Percentiles rank a stretch among this genome's conserved stretches.
phyloP scores from a whole-genome alignment of 2,888 invertebrate species.

The Erebia palarica region DNA sequence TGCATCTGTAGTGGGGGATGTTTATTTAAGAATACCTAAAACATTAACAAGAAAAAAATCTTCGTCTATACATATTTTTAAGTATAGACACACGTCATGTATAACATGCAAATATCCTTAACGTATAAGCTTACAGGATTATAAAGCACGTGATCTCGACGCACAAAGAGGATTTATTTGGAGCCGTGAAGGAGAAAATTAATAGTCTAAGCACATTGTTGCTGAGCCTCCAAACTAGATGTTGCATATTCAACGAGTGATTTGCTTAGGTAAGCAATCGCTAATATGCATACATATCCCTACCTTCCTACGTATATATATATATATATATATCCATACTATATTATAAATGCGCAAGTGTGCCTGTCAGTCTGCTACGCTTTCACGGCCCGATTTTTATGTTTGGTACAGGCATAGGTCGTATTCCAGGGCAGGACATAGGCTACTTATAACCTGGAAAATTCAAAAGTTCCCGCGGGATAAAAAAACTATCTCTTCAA shows the following conservation, averaged over 20 bases:
- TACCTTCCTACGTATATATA: constrained; percentile 26
- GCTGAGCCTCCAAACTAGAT: constrained; percentile 74
- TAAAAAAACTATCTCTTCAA: too few relatives aligned
- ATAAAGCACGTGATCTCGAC: constrained; percentile 37
- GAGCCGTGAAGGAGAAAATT: constrained; percentile 61
- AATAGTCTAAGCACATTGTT: constrained; percentile 79
- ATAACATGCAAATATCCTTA: constrained; percentile 16
- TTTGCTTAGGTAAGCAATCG: constrained; percentile 81
- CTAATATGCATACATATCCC: constrained; percentile 40
- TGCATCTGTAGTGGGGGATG: too few relatives aligned
- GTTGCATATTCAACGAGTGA: constrained; percentile 81
- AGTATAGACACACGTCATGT: background rate
- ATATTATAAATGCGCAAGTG: too few relatives aligned
- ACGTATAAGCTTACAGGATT: constrained; percentile 28
- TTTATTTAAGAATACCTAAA: too few relatives aligned
- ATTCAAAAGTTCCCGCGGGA: too few relatives aligned
- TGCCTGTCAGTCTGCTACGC: too few relatives aligned
- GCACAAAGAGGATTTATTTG: constrained; percentile 67
- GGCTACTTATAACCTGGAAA: too few relatives aligned
- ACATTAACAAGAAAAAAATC: too few relatives aligned
- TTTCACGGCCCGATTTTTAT: too few relatives aligned
- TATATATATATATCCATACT: too few relatives aligned
- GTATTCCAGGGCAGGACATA: too few relatives aligned
- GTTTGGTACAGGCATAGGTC: too few relatives aligned
- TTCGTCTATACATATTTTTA: background rate